Evolutionary conservation across 1,140 invertebrate species (phyloP).

Genomic region (Tetramorium parvispinum): DNA sequence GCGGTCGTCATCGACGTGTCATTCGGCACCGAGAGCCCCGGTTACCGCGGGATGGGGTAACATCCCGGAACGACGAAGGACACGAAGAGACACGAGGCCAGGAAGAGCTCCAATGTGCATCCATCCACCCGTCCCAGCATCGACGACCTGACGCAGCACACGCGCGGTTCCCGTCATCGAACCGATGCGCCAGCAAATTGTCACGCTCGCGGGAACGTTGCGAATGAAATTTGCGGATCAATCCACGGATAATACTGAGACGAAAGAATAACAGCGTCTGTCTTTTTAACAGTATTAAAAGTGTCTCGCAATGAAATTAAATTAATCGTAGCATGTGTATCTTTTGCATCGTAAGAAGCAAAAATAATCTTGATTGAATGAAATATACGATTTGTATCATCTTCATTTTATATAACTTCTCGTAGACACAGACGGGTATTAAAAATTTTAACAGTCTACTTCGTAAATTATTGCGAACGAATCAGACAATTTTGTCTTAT

Average conservation of each 20-base stretch:
- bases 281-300: constrained; percentile 38
- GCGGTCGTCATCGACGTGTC: constrained; percentile 86
- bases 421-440: neutral
- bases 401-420: neutral
- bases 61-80: constrained; percentile 64
- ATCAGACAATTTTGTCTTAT: neutral
- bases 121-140: constrained; percentile 77
- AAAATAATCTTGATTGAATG: neutral
- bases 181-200: constrained; percentile 77
- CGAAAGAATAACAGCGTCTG: neutral
- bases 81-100: constrained; percentile 46
- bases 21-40: constrained; percentile 79
- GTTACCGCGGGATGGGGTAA: constrained; percentile 59
- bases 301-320: constrained; percentile 36
- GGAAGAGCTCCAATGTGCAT: constrained; percentile 46
- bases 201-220: constrained; percentile 69
- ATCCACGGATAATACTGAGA: constrained; percentile 38
- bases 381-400: neutral
- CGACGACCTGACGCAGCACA: constrained; percentile 82
- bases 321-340: neutral
- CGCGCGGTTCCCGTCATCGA: constrained; percentile 65
- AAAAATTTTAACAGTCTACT: neutral
- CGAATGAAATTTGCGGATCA: constrained; percentile 42
- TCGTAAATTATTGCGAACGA: neutral
- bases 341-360: neutral